These are phyloP conservation scores for Ctena decussata DNA, from an alignment of 2,888 invertebrate genomes.

Conservation along the genomic window DNA sequence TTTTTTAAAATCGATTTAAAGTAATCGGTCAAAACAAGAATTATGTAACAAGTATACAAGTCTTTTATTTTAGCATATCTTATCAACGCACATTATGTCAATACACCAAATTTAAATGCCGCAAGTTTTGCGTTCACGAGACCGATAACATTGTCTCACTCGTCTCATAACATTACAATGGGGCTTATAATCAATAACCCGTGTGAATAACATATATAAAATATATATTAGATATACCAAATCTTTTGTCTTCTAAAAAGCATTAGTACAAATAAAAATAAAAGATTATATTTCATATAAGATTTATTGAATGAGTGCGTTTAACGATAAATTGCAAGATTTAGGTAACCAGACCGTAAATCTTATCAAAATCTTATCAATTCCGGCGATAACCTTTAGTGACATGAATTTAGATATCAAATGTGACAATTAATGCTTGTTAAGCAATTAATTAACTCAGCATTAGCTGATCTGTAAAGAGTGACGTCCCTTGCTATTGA, in stretches of 20 bases:
- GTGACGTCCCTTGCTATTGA: too few species aligned
- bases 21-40: background rate
- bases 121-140: background rate
- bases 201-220: background rate
- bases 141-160: background rate
- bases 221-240: background rate
- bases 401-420: too few species aligned
- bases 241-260: background rate
- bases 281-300: slow-evolving; percentile 8
- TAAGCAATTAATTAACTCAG: too few species aligned
- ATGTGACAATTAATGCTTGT: too few species aligned
- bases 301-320: background rate
- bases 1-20: background rate
- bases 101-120: background rate
- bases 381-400: too few species aligned
- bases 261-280: slow-evolving; percentile 2
- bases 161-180: background rate
- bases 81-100: background rate
- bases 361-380: too few species aligned
- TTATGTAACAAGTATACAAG: background rate
- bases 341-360: too few species aligned
- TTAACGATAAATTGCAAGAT: background rate
- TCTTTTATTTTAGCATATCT: background rate
- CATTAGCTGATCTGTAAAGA: too few species aligned
- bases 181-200: background rate